phyloP scores from a whole-genome alignment of 2,113 vertebrate species.

The Scopus umbretta region DNA sequence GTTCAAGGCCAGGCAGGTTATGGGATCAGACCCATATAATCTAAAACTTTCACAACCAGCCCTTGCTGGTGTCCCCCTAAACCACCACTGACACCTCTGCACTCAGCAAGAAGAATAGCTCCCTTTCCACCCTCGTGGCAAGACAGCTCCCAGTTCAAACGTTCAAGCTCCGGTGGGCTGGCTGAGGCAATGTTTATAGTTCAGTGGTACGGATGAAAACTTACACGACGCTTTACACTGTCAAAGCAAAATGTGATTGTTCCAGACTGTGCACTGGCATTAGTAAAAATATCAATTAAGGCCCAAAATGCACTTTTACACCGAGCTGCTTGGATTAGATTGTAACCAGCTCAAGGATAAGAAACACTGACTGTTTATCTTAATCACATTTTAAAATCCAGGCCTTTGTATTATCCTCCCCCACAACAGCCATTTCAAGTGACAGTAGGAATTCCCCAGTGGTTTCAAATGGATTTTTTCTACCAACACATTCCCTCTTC shows the following conservation, averaged over 20 bases:
- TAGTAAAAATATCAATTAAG: conserved; percentile 67
- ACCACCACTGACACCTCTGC: neutral
- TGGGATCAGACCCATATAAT: neutral
- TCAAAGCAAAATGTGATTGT: conserved; percentile 55
- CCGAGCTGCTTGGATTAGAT: conserved; percentile 59
- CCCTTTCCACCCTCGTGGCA: neutral
- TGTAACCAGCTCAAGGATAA: conserved; percentile 57
- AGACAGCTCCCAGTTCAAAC: neutral
- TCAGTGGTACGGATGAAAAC: conserved; percentile 36
- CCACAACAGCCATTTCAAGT: conserved; percentile 31
- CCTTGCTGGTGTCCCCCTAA: neutral
- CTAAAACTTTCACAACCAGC: neutral
- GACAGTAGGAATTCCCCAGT: conserved; percentile 22
- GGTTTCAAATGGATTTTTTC: conserved; percentile 15
- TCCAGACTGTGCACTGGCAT: conserved; percentile 49
- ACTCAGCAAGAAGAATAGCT: neutral
- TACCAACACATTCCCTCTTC: neutral
- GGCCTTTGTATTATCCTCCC: conserved; percentile 10
- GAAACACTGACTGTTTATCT: conserved; percentile 62
- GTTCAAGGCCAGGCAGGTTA: neutral
- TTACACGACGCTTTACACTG: conserved; percentile 53
- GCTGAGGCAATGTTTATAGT: conserved; percentile 43
- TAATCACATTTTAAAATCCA: conserved; percentile 52
- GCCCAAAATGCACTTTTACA: conserved; percentile 65
- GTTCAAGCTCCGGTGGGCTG: conserved; percentile 27